Base-by-base conservation (phyloP, 2,113 vertebrate genomes). In the Callionymus lyra region DNA sequence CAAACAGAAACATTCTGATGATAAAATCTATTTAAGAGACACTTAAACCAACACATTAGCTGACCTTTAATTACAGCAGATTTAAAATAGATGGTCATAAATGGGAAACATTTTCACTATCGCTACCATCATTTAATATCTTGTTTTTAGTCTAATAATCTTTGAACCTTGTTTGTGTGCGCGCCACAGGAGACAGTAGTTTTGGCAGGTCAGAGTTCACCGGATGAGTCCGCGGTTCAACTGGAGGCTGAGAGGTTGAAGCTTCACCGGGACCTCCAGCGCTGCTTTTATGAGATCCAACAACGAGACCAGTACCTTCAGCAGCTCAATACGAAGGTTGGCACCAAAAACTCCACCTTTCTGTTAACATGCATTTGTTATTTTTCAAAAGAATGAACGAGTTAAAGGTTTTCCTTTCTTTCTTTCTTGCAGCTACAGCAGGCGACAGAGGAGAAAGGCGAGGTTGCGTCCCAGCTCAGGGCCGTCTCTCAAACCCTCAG, bases 251-350 rank as follows among this genome's bases (percentile, higher is more conserved):
- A 91, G 63, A 82, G 65, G 48, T 53, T 47, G 4, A 84, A 68
- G 42, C 82, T 89, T 2, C 82, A 87, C 18, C 37, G 48, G 16
- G 82, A 90, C 16, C 73, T 89, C 38, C 89, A 91, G 59, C 68
- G 47, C 47, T 89, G 85, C 53, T 57, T 90, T 14, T 79, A 84
- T 34, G 88, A 92, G 72, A 68, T 91, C 31, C 86, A 90, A 8
- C 89, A 89, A 38, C 80, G 81, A 67, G 91, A 94, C 35, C 59
- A 85, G 43, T 72, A 63, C 42, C 69, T 87, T 31, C 87, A 90
- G 46, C 86, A 91, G 41, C 34, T 92, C 2, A 87, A 82, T 56
- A 48, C 68, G 13, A 87, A 88, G 86, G 91, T 91, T 64, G 10
- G 6, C 8, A 8, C 8, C 21, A 27, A 27, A 27, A 5, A 5